These are phyloP conservation scores for Camelus dromedarius DNA, from an alignment of 2,113 vertebrate genomes.

Conservation along the genomic window DNA sequence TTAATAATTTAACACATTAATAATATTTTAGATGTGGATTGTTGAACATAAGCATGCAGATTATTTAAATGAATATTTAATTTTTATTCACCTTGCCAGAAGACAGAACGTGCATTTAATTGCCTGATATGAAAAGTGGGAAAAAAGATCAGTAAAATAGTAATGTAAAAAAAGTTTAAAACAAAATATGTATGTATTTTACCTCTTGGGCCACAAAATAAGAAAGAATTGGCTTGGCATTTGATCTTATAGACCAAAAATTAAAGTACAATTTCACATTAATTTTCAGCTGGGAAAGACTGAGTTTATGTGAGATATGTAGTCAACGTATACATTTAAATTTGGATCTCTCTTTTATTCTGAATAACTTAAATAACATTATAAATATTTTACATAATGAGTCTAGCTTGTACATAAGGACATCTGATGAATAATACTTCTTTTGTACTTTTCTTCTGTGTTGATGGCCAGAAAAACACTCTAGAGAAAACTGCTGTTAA, in stretches of 20 bases:
- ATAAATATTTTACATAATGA: conserved; percentile 59
- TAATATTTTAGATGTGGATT: conserved; percentile 87
- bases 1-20: conserved; percentile 88
- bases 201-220: conserved; percentile 15
- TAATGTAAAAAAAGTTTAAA: conserved; percentile 74
- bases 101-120: conserved; percentile 83
- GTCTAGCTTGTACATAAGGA: neutral
- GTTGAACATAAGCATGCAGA: conserved; percentile 85
- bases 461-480: neutral
- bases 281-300: neutral
- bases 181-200: conserved; percentile 25
- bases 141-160: conserved; percentile 76
- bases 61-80: conserved; percentile 89
- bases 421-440: conserved; percentile 11
- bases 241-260: neutral
- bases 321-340: conserved; percentile 35
- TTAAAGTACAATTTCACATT: neutral
- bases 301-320: neutral
- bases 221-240: conserved; percentile 5
- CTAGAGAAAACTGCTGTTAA: neutral
- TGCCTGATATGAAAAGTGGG: conserved; percentile 73
- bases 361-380: conserved; percentile 50
- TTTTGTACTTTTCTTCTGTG: neutral
- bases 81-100: conserved; percentile 88
- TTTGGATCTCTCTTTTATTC: conserved; percentile 10